Percentiles rank a stretch among this genome's conserved stretches.
These are phyloP conservation scores for Hirudo medicinalis DNA, from an alignment of 1,140 invertebrate species.

Conservation along the genomic window DNA sequence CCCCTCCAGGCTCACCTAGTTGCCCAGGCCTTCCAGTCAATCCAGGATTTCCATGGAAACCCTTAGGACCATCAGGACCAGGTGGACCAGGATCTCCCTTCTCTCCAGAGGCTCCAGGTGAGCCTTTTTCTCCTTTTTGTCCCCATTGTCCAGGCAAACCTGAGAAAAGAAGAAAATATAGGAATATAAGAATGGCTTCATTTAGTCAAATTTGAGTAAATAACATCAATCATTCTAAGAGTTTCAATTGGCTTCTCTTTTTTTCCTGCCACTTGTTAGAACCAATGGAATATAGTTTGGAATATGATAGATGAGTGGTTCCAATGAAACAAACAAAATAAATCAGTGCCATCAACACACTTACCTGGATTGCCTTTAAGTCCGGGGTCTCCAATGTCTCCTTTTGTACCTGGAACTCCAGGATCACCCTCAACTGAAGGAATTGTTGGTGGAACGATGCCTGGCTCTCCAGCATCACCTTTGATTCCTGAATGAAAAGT, in stretches of 20 bases:
- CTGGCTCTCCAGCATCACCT: background rate
- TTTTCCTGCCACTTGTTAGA: background rate
- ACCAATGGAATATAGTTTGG: background rate
- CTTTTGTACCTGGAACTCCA: background rate
- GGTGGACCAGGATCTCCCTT: slow-evolving; percentile 48
- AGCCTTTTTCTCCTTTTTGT: slow-evolving; percentile 22
- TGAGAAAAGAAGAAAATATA: background rate
- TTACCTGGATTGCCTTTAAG: background rate
- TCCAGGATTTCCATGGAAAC: slow-evolving; percentile 17
- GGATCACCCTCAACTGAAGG: background rate
- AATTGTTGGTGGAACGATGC: background rate
- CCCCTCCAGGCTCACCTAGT: slow-evolving; percentile 18
- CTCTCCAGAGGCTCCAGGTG: slow-evolving; percentile 15
- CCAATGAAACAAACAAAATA: background rate
- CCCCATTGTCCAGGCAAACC: background rate
- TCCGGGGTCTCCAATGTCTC: background rate
- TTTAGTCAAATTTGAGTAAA: background rate
- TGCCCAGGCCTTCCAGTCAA: slow-evolving; percentile 13
- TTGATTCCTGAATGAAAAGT: background rate
- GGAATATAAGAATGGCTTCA: background rate
- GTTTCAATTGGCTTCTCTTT: background rate
- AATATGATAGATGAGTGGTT: background rate
- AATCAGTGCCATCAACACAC: background rate
- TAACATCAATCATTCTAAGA: background rate
- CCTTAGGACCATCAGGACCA: slow-evolving; percentile 44